Evolutionary conservation across 2,113 vertebrate genomes (phyloP).

Genomic region (Taxidea taxus): DNA sequence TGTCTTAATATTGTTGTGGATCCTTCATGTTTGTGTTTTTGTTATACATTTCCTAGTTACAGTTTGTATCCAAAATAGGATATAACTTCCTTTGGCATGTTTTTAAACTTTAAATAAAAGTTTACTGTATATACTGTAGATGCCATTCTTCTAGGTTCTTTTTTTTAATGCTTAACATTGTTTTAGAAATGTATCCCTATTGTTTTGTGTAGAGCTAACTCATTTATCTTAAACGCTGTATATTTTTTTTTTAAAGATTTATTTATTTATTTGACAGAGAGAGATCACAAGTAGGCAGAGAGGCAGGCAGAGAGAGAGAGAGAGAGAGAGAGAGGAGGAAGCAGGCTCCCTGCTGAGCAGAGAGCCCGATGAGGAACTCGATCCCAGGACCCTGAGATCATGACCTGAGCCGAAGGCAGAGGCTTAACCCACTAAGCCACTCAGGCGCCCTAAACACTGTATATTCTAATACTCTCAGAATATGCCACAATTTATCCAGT

Average conservation of each 20-base stretch:
- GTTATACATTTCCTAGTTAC: background rate
- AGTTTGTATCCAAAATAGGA: background rate
- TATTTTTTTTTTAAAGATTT: too few relatives aligned
- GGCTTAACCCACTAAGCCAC: too few relatives aligned
- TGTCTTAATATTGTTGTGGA: background rate
- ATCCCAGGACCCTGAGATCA: too few relatives aligned
- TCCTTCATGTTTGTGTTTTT: background rate
- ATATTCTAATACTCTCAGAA: background rate
- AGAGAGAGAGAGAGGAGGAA: too few relatives aligned
- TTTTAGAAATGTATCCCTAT: background rate
- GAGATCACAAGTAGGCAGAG: too few relatives aligned
- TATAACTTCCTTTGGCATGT: background rate
- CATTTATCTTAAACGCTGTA: background rate
- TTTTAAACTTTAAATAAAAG: background rate
- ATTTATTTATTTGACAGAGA: too few relatives aligned
- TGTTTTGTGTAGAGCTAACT: background rate
- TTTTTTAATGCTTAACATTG: background rate
- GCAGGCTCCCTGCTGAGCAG: too few relatives aligned
- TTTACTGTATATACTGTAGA: background rate
- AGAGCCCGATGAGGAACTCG: too few relatives aligned
- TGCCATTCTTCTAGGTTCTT: background rate
- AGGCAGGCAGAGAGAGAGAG: too few relatives aligned
- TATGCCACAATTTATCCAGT: background rate
- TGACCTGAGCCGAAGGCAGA: too few relatives aligned
- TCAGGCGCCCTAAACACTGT: too few relatives aligned